phyloP scores from a whole-genome alignment of 2,113 vertebrate genomes.

The Oreochromis aureus region DNA sequence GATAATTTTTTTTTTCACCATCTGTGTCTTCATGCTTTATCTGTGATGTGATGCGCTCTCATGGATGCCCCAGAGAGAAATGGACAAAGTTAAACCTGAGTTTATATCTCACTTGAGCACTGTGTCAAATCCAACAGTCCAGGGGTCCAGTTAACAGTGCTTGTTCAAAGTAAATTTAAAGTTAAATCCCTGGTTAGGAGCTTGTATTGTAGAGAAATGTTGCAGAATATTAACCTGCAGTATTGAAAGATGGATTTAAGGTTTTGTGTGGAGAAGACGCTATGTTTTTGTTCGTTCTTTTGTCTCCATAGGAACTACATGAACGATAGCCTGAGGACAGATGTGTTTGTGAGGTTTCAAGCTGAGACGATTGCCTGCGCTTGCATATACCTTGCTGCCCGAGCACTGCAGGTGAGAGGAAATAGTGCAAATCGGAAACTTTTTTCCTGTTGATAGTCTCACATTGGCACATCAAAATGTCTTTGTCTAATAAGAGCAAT shows the following conservation, averaged over 20 bases:
- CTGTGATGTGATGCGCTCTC: constrained; percentile 21
- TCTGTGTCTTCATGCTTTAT: constrained; percentile 32
- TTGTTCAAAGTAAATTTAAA: neutral
- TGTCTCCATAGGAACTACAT: constrained; percentile 92
- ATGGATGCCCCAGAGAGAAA: constrained; percentile 65
- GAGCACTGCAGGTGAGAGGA: constrained; percentile 86
- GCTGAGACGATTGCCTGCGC: constrained; percentile 97
- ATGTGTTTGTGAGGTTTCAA: constrained; percentile 96
- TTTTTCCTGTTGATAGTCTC: neutral
- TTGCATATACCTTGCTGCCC: constrained; percentile 95
- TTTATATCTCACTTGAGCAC: neutral
- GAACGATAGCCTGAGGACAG: constrained; percentile 95
- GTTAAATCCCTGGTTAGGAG: neutral
- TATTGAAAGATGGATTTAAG: neutral
- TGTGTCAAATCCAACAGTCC: neutral
- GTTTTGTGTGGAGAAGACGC: constrained; percentile 57
- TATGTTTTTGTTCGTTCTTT: constrained; percentile 62
- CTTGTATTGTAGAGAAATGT: neutral
- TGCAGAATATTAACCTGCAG: neutral
- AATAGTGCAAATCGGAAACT: neutral
- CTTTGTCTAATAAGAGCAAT: rapidly evolving
- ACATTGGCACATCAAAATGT: neutral
- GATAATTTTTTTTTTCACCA: neutral
- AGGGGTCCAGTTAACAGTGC: neutral
- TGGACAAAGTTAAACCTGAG: constrained; percentile 86